Base-by-base conservation (phyloP, 2,888 invertebrate genomes). In the Dioctria linearis region DNA sequence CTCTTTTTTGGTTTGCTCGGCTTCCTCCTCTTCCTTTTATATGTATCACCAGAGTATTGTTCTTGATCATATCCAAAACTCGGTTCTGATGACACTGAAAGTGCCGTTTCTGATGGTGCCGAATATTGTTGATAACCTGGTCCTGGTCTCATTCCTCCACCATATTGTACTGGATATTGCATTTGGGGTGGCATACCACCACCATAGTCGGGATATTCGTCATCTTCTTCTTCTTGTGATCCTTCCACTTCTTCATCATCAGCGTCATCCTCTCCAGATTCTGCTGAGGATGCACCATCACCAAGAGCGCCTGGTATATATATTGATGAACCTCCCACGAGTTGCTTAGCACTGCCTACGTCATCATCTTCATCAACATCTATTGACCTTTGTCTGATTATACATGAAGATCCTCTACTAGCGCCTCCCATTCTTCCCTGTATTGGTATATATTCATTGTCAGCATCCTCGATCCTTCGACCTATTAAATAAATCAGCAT, bases 351-450 rank as follows among this genome's bases (percentile, higher is more conserved):
- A 6, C 4, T 40, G 2, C 13, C 11, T 49, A 11, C 76, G 39
- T 49, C 6, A 11, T 63, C 63, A 1, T 76, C 61, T 8, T 49
- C 63, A 40, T 69, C 69, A n/a, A 73, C 42, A n/a, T 73, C 73
- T 59, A 73, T 73, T 25, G 73, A 59, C 42, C 73, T 73, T 59
- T 25, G 39, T 42, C 42, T 73, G 42, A 73, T 73, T 37, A 73
- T 25, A 59, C 73, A 73, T 6, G 73, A 51, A 2, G 73, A 73
- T 73, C 57, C 57, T 59, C 54, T 25, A 43, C 25, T 42, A 3
- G 42, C 6, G 9, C n/a, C 40, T 59, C 73, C 69, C 25, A 4
- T 39, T 4, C 73, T 37, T 57, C 57, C 73, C 25, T 57, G 59
- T 9, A 73, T 13, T 5, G 73, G 73, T 11, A 51, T 40, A 13